A percentile compares a stretch with the other conserved stretches of the same genome.
Evolutionary conservation across 2,797 vertebrate genomes (phyloP).

Genomic region (Acestrorhynchus altus): DNA sequence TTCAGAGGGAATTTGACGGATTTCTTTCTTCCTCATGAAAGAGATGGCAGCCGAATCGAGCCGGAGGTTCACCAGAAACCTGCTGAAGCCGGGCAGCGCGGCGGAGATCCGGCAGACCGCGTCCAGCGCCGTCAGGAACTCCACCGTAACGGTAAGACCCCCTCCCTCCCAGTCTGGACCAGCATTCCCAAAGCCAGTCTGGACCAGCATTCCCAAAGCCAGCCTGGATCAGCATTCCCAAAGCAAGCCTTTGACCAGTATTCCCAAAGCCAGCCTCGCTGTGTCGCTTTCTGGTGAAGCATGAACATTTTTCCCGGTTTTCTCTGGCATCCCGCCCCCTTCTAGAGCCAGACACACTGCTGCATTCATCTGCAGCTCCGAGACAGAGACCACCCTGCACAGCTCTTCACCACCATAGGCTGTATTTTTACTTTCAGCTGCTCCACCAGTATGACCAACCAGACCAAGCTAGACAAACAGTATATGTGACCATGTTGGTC

Average conservation of each 20-base stretch:
- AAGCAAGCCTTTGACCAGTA: background rate
- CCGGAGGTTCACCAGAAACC: constrained; percentile 94
- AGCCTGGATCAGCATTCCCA: background rate
- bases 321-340: background rate
- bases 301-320: background rate
- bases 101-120: constrained; percentile 89
- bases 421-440: no score
- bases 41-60: constrained; percentile 88
- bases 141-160: constrained; percentile 72
- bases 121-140: constrained; percentile 78
- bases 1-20: no score
- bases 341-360: background rate
- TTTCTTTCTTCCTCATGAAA: constrained; percentile 49
- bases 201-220: background rate
- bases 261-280: background rate
- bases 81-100: constrained; percentile 89
- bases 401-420: no score
- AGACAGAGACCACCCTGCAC: no score
- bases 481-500: no score
- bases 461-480: no score
- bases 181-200: background rate
- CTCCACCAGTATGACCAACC: no score
- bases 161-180: background rate
- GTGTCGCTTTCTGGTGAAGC: no score
- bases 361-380: constrained; percentile 12